phyloP scores from a whole-genome alignment of 1,140 invertebrate genomes.

The Heliothis subflexa region DNA sequence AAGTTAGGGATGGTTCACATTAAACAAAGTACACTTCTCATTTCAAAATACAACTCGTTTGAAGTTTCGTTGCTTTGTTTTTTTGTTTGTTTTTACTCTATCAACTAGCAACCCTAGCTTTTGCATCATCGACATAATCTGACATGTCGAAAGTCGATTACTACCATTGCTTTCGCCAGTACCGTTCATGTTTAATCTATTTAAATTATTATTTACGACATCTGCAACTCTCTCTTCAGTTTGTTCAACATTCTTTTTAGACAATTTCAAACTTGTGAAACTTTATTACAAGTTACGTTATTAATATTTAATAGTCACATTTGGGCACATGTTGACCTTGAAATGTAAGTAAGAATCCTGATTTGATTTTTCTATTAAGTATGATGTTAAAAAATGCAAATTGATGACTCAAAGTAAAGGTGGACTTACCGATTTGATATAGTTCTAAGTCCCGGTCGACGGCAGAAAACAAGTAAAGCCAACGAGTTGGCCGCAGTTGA shows the following conservation, averaged over 20 bases:
- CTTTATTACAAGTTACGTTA: conserved; percentile 19
- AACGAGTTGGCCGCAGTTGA: conserved; percentile 82
- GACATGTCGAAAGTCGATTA: conserved; percentile 47
- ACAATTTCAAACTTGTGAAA: conserved; percentile 27
- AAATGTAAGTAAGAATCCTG: conserved; percentile 21
- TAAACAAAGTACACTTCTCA: conserved; percentile 55
- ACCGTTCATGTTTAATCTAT: conserved; percentile 48
- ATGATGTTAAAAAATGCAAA: conserved; percentile 7
- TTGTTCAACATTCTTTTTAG: conserved; percentile 28
- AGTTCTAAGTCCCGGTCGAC: conserved; percentile 82
- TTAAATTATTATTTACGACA: conserved; percentile 45
- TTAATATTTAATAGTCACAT: conserved; percentile 45
- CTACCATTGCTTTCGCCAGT: conserved; percentile 44
- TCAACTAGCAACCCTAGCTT: conserved; percentile 14
- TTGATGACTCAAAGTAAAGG: conserved; percentile 3
- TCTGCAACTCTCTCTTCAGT: conserved; percentile 39
- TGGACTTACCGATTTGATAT: conserved; percentile 84
- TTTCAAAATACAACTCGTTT: conserved; percentile 29
- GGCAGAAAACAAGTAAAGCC: conserved; percentile 81
- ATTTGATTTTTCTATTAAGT: conserved; percentile 12
- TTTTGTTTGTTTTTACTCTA: background rate
- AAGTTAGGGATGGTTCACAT: conserved; percentile 60
- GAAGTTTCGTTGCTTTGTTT: conserved; percentile 11
- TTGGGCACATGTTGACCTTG: conserved; percentile 41
- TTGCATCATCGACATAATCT: conserved; percentile 34